Base-by-base conservation (phyloP, 1,140 invertebrate genomes). In the Littorina saxatilis region DNA sequence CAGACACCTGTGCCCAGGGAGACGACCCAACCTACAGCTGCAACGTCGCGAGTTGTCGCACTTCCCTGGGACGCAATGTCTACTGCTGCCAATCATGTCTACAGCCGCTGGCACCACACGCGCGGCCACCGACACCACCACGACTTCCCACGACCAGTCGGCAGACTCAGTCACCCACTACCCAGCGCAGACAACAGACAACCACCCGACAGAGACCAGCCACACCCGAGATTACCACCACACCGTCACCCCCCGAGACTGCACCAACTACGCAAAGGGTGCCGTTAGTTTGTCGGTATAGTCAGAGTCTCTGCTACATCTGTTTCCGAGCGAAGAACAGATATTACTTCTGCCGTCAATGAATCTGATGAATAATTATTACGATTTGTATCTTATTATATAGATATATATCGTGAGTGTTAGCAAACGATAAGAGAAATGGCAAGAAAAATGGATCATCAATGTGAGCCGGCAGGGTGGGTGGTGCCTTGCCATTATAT, bases 1-100 rank as follows among this genome's bases (percentile, higher is more conserved):
- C 70, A 73, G 70, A 73, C 43, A 29, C 40, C 1, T 73, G 70
- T 39, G 23, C 70, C n/a, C 70, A 73, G 70, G 70, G 70, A 50
- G 70, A 73, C 70, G 70, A 73, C 27, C 70, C 70, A 4, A 27
- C 70, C 23, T 73, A 73, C 70, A 43, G 40, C 3, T 73, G 70
- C 29, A 73, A n/a, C 43, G 9, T 5, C 23, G 20, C 23, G n/a
- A 73, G 39, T 29, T 73, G 70, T 27, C 5, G 23, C 20, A 23
- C 39, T 52, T 50, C 70, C 40, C 43, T 73, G 32, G 37, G 29
- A 4, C 39, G 70, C 4, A 32, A 73, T 27, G 20, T 73, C 40
- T 73, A 13, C 43, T 73, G 70, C 70, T 73, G 70, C 23, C 40
- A 73, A 35, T 50, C 70, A 20, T 73, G 70, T 32, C n/a, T 52